Base-by-base conservation (phyloP, 1,140 invertebrate species). In the Ips typographus region DNA sequence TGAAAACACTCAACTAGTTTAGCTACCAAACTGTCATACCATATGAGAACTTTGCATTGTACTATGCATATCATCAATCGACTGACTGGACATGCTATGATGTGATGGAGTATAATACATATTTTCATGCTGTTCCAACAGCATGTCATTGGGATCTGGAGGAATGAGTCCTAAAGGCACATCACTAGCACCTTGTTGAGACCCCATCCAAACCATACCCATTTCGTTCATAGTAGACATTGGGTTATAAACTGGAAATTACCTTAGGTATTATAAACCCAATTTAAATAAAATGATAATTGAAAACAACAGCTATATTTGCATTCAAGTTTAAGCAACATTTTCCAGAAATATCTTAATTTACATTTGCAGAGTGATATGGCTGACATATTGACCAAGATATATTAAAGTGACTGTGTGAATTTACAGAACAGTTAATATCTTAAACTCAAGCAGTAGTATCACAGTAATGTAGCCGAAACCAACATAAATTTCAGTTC, bases 171-270 rank as follows among this genome's bases (percentile, higher is more conserved):
- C 77, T 52, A 78, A 71, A 1, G 77, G 73, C 38, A 87, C 81
- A 65, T 87, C 84, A 61, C 84, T 80, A 4, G 82, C 78, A n/a
- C 84, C 80, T 71, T 86, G 85, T 66, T 82, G 82, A 67, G 87
- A 85, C n/a, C 87, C 87, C 85, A 89, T 89, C 89, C 89, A 90
- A 74, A 90, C 87, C 85, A 90, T 87, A 73, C 87, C 87, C 79
- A 90, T 79, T 75, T 90, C 88, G 37, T 86, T 79, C 74, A 85
- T 83, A 69, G 83, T 83, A 74, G 84, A 82, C 81, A 86, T 85
- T 79, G 85, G 79, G 71, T 78, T 74, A 65, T 73, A 75, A 22
- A 73, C 74, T 75, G 44, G 40, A 71, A 72, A 22, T 22, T 22
- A 22, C 22, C 22, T 0, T 22, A 22, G 22, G 22, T 22, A 22